Evolutionary conservation across 2,113 vertebrate species (phyloP).

Genomic region (Phainopepla nitens): DNA sequence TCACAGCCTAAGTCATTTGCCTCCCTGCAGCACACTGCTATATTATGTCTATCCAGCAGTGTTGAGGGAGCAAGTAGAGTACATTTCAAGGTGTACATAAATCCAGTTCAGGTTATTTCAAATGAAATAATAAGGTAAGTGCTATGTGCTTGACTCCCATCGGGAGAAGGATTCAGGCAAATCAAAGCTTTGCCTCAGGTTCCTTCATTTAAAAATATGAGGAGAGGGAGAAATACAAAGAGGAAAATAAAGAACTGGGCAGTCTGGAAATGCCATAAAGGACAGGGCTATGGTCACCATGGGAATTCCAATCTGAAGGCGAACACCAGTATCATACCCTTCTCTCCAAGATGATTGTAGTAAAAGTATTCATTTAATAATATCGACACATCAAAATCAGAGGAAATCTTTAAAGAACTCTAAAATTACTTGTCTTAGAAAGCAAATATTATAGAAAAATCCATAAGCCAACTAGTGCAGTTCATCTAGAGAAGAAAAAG

Average conservation of each 20-base stretch:
- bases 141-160: not conserved
- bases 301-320: not conserved
- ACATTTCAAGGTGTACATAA: slow-evolving; percentile 32
- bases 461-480: not conserved
- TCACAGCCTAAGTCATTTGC: slow-evolving; percentile 36
- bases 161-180: not conserved
- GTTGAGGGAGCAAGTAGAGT: not conserved
- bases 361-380: not conserved
- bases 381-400: not conserved
- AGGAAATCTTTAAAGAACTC: not conserved
- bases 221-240: not conserved
- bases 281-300: not conserved
- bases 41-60: slow-evolving; percentile 5
- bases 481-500: not conserved
- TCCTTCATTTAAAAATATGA: not conserved
- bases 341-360: not conserved
- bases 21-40: not conserved
- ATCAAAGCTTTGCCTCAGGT: not conserved
- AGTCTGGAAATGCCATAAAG: not conserved
- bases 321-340: not conserved
- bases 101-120: slow-evolving; percentile 11
- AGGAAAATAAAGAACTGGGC: not conserved
- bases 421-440: not conserved
- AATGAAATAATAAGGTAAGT: slow-evolving; percentile 25
- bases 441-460: not conserved